Evolutionary conservation across 1,140 invertebrate genomes (phyloP).

Genomic region (Caenorhabditis briggsae): DNA sequence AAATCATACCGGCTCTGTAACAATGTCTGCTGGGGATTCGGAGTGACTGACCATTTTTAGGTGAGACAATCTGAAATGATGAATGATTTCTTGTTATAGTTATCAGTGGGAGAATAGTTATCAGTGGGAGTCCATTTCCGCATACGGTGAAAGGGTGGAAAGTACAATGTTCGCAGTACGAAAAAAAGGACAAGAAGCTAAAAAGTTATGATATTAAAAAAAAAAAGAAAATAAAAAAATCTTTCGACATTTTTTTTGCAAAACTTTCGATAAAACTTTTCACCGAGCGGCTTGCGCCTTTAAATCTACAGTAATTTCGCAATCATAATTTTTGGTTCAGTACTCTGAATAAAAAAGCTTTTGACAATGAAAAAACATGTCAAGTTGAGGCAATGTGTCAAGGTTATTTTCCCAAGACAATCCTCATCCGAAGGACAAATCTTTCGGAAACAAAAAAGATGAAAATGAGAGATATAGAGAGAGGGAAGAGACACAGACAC

Average conservation of each 20-base stretch:
- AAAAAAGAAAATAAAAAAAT: background rate
- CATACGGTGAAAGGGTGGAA: background rate
- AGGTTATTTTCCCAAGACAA: constrained; percentile 50
- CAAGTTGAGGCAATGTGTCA: constrained; percentile 24
- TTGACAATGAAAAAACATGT: background rate
- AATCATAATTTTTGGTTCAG: background rate
- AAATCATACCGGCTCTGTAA: constrained; percentile 22
- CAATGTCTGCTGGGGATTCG: background rate
- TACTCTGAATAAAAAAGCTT: background rate
- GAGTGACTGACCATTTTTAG: constrained; percentile 18
- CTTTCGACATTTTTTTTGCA: background rate
- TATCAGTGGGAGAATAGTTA: constrained; percentile 2
- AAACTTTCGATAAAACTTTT: background rate
- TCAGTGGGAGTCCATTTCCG: constrained; percentile 25
- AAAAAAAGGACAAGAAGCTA: too few species aligned
- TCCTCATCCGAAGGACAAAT: constrained; percentile 38
- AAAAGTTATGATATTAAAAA: background rate
- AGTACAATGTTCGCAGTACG: constrained; percentile 1
- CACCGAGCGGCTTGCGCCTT: background rate
- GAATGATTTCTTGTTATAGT: constrained; percentile 11
- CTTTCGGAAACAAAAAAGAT: constrained; percentile 32
- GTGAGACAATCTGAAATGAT: constrained; percentile 13
- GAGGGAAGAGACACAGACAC: constrained; percentile 34
- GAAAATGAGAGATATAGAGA: background rate
- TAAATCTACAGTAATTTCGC: background rate